Conservation (phyloP, 2,797 vertebrate species). For the Buphagus erythrorhynchus region DNA sequence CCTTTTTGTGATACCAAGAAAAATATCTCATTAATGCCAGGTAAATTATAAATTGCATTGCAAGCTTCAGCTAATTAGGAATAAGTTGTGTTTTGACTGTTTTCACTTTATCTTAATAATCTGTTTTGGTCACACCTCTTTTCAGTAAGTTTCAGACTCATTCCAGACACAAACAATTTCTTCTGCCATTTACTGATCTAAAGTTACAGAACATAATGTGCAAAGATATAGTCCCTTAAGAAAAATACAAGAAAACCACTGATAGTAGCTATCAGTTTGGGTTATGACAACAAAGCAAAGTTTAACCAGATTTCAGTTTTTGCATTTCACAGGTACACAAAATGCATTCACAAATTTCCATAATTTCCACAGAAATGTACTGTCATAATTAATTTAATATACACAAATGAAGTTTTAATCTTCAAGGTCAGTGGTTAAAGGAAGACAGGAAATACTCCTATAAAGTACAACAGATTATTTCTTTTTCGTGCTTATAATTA, state of each 20-base stretch:
- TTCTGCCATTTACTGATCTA: neutral
- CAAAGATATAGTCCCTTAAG: neutral
- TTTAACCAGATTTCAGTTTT: neutral
- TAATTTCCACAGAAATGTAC: neutral
- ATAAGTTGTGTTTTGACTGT: neutral
- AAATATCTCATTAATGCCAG: neutral
- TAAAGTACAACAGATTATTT: neutral
- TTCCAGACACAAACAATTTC: neutral
- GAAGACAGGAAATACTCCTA: slow-evolving; percentile 11
- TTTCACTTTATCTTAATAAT: neutral
- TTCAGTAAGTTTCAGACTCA: neutral
- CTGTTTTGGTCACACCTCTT: neutral
- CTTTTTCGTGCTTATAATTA: neutral
- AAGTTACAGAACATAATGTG: neutral
- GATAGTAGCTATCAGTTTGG: neutral
- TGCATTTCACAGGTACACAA: neutral
- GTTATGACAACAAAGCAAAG: neutral
- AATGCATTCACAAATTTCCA: neutral
- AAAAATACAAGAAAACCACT: neutral
- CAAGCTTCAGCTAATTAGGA: neutral
- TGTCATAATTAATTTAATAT: slow-evolving; percentile 1
- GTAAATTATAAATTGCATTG: neutral
- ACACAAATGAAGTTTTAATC: neutral
- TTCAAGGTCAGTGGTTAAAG: slow-evolving; percentile 45
- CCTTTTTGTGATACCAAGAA: neutral